Percentiles rank a stretch among this genome's conserved stretches.
Evolutionary conservation across 2,797 vertebrate species (phyloP).

Genomic region (Esox masquinongy): DNA sequence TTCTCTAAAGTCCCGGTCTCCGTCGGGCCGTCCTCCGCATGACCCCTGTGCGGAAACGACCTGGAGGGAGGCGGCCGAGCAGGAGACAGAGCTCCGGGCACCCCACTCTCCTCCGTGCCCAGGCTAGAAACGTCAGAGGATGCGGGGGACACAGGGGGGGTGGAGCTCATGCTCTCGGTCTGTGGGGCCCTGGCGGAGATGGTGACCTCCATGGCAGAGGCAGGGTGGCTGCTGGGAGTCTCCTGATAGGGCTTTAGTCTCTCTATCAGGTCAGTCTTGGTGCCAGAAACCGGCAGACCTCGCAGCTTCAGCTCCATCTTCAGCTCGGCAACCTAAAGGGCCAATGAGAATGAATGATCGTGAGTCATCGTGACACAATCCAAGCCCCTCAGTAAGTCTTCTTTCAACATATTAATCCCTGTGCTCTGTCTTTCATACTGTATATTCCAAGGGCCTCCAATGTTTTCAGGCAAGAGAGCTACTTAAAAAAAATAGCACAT

Average conservation of each 20-base stretch:
- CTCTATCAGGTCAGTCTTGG: slow-evolving; percentile 95
- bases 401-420: background rate
- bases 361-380: background rate
- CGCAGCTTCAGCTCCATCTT: slow-evolving; percentile 95
- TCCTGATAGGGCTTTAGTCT: slow-evolving; percentile 93
- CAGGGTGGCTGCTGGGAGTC: slow-evolving; percentile 57
- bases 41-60: slow-evolving; percentile 63
- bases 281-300: slow-evolving; percentile 93
- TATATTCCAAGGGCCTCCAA: no score
- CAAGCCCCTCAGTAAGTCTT: background rate
- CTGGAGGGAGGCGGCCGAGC: slow-evolving; percentile 41
- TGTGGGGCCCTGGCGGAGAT: slow-evolving; percentile 65
- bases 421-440: no score
- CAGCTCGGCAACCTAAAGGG: slow-evolving; percentile 88
- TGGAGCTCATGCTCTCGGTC: slow-evolving; percentile 70
- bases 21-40: slow-evolving; percentile 59
- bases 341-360: background rate
- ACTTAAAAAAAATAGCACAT: no score
- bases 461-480: no score
- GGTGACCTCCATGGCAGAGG: slow-evolving; percentile 69
- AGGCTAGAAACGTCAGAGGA: slow-evolving; percentile 82
- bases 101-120: slow-evolving; percentile 78
- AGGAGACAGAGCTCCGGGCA: slow-evolving; percentile 75
- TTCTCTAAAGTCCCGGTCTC: slow-evolving; percentile 82
- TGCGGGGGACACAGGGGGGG: slow-evolving; percentile 86